Conservation (phyloP, 1,140 invertebrate species). For the Macrostomum lignano region DNA sequence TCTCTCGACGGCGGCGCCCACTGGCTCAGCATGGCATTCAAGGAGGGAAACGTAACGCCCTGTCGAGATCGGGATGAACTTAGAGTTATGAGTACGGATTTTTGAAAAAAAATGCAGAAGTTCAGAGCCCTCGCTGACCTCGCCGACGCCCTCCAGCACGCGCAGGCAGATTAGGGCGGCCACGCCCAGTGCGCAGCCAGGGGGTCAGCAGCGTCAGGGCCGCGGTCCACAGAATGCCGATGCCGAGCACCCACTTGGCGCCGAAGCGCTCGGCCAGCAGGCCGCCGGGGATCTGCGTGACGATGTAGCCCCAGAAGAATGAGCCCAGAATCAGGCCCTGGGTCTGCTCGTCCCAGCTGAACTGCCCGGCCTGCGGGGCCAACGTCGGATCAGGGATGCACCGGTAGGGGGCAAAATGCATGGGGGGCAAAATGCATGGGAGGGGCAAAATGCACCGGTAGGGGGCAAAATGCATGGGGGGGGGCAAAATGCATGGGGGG, state of each 20-base stretch:
- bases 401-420: no score
- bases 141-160: slow-evolving; percentile 56
- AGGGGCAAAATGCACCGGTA: no score
- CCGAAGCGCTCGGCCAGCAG: slow-evolving; percentile 21
- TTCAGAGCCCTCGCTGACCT: slow-evolving; percentile 32
- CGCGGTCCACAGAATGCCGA: slow-evolving; percentile 48
- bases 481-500: no score
- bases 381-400: no score
- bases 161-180: slow-evolving; percentile 42
- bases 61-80: slow-evolving; percentile 24
- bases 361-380: slow-evolving; percentile 15
- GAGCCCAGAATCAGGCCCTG: slow-evolving; percentile 22
- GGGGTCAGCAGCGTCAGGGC: slow-evolving; percentile 52
- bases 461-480: no score
- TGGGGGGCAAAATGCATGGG: no score
- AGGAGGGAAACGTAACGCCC: slow-evolving; percentile 62
- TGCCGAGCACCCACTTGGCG: slow-evolving; percentile 31
- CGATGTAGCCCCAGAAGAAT: slow-evolving; percentile 27
- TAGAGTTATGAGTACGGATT: background rate
- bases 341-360: slow-evolving; percentile 18
- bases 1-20: slow-evolving; percentile 55
- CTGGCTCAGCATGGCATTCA: slow-evolving; percentile 50
- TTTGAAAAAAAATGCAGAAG: no score
- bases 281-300: slow-evolving; percentile 25
- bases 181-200: slow-evolving; percentile 38